phyloP scores from a whole-genome alignment of 2,113 vertebrate species.

The Benitochromis conjunctus region DNA sequence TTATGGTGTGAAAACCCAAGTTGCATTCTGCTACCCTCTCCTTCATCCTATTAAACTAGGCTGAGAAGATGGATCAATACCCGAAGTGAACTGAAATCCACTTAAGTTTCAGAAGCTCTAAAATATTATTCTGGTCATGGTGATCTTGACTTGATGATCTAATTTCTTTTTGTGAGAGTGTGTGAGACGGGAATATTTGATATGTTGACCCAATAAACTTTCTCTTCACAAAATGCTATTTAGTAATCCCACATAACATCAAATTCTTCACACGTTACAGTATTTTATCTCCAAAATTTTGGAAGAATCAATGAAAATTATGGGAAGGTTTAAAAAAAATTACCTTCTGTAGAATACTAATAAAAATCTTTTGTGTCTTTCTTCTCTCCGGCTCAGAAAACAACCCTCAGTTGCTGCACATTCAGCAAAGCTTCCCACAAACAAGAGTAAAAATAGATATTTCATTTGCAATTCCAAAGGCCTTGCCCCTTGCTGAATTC shows the following conservation, averaged over 20 bases:
- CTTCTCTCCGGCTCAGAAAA: background rate
- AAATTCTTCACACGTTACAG: background rate
- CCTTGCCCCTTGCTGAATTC: background rate
- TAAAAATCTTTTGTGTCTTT: background rate
- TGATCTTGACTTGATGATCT: background rate
- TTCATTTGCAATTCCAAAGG: slow-evolving; percentile 6
- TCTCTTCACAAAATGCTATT: background rate
- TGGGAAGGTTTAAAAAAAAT: background rate
- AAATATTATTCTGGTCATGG: background rate
- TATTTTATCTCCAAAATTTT: background rate
- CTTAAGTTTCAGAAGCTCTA: background rate
- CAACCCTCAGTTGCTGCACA: background rate
- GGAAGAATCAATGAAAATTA: background rate
- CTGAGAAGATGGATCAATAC: slow-evolving; percentile 7
- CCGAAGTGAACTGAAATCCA: background rate
- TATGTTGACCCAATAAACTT: background rate
- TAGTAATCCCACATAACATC: background rate
- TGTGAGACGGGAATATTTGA: background rate
- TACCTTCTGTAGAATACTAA: background rate
- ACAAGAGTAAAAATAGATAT: background rate
- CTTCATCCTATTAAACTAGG: slow-evolving; percentile 11
- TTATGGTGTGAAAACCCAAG: background rate
- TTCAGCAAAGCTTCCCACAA: background rate
- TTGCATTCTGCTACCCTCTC: slow-evolving; percentile 7
- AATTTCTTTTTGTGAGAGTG: background rate